Evolutionary conservation across 2,888 invertebrate species (phyloP).

Genomic region (Drosophila barbarae): DNA sequence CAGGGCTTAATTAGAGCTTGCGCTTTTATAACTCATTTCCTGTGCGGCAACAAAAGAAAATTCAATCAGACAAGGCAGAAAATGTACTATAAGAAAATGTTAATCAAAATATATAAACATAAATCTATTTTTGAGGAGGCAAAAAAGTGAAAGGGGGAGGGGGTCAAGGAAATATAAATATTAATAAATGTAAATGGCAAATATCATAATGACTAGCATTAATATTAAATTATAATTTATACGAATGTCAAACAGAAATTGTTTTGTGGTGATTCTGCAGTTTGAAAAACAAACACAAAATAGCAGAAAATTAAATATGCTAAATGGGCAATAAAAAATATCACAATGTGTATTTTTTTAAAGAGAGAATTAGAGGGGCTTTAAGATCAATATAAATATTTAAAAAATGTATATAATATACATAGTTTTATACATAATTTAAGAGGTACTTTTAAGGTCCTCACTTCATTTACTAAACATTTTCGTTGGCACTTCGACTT

Average conservation of each 20-base stretch:
- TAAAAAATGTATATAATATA: neutral
- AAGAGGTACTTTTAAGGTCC: constrained; percentile 2
- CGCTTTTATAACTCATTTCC: constrained; percentile 63
- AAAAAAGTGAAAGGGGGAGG: neutral
- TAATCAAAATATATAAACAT: constrained; percentile 43
- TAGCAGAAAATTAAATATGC: constrained; percentile 38
- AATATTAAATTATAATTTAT: constrained; percentile 4
- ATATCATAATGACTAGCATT: constrained; percentile 11
- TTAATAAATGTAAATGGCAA: constrained; percentile 47
- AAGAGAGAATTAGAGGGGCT: neutral
- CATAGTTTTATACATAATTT: neutral
- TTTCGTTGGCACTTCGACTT: constrained; percentile 44
- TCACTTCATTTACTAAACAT: constrained; percentile 9
- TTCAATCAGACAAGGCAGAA: constrained; percentile 37
- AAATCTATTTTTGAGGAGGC: neutral
- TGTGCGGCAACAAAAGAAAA: constrained; percentile 38
- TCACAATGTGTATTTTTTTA: neutral
- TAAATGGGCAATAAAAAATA: constrained; percentile 29
- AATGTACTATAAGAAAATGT: constrained; percentile 27
- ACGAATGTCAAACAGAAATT: constrained; percentile 1
- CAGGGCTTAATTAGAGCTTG: constrained; percentile 59
- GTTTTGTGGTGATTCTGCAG: neutral
- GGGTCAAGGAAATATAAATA: constrained; percentile 44
- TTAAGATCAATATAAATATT: neutral
- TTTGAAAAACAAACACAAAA: constrained; percentile 2